Conservation (phyloP, 1,140 invertebrate species). For the Ylistrum balloti region DNA sequence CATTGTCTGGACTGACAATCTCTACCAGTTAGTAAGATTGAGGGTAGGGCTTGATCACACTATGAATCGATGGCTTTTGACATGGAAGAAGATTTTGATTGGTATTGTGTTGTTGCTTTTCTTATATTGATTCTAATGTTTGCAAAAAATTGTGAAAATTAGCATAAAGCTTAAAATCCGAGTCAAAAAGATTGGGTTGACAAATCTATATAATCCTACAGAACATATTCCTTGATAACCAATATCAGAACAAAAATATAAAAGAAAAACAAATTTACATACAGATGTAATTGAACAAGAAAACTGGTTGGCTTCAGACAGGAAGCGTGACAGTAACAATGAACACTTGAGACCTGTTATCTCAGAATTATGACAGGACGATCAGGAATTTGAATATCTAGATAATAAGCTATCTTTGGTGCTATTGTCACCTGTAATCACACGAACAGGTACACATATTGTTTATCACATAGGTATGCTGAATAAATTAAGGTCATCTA, state of each 20-base stretch:
- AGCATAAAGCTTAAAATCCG: no score
- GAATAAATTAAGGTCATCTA: background rate
- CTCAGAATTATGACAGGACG: conserved; percentile 22
- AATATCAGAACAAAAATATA: background rate
- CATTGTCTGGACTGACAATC: no score
- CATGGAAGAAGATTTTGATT: background rate
- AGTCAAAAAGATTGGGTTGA: no score
- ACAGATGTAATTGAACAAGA: background rate
- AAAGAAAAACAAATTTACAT: background rate
- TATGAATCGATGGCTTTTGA: background rate
- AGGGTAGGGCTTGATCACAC: background rate
- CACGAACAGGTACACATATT: background rate
- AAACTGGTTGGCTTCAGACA: background rate
- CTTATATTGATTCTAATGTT: background rate
- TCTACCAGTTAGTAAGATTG: no score
- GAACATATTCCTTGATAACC: no score
- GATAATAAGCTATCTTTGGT: conserved; percentile 13
- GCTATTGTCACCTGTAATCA: background rate
- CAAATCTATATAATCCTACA: no score
- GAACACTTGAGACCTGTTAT: background rate
- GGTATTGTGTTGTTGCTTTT: background rate
- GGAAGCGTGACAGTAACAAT: background rate
- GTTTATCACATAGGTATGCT: background rate
- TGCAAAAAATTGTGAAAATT: background rate
- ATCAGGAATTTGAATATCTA: background rate